phyloP scores from a whole-genome alignment of 23 tunicate species.

The Oikopleura albicans region DNA sequence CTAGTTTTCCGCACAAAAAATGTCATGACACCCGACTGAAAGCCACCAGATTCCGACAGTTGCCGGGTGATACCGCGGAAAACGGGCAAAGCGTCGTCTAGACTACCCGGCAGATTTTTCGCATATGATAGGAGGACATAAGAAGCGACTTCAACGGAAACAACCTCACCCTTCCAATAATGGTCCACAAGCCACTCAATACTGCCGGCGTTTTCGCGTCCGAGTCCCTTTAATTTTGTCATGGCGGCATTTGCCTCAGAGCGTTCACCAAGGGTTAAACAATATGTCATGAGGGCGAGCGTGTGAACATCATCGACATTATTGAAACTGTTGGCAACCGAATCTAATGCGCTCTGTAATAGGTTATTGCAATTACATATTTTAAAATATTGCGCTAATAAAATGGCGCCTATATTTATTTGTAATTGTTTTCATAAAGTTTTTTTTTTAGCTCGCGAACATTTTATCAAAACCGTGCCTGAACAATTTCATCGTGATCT shows the following conservation, averaged over 20 bases:
- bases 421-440: too few relatives aligned
- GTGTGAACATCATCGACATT: background rate
- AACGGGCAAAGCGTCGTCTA: background rate
- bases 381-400: too few relatives aligned
- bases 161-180: background rate
- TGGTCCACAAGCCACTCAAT: background rate
- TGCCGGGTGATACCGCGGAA: slow-evolving; percentile 5
- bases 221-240: background rate
- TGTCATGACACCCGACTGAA: too few relatives aligned
- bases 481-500: too few relatives aligned
- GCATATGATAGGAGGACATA: background rate
- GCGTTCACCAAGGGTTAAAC: background rate
- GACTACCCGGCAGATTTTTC: background rate
- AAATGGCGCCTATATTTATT: too few relatives aligned
- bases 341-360: too few relatives aligned
- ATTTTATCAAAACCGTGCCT: too few relatives aligned
- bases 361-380: too few relatives aligned
- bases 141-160: background rate
- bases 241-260: background rate
- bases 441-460: too few relatives aligned
- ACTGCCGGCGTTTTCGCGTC: background rate
- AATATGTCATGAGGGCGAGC: background rate
- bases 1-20: too few relatives aligned
- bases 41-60: slow-evolving; percentile 1
- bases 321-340: too few relatives aligned